Conservation (phyloP, 1,140 invertebrate genomes). For the Metaphire vulgaris region DNA sequence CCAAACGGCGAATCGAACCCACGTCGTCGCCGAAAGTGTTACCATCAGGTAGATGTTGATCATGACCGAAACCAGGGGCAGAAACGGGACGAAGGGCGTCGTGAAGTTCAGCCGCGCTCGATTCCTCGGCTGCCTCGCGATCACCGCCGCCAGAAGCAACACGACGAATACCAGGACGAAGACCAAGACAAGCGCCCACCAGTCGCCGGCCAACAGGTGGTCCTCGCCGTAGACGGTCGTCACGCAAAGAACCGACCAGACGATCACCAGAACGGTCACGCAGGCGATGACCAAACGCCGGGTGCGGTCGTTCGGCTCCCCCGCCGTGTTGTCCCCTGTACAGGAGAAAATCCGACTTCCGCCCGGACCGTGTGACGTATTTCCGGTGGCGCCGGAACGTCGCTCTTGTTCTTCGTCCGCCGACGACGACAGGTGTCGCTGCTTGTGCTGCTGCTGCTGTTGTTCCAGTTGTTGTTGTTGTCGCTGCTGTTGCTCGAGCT, state of each 20-base stretch:
- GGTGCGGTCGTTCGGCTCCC: not conserved
- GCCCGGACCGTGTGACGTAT: conserved; percentile 20
- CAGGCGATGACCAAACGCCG: conserved; percentile 4
- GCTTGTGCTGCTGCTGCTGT: not conserved
- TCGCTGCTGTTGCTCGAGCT: too few species aligned
- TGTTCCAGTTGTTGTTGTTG: not conserved
- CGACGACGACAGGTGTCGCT: too few species aligned
- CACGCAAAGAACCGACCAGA: conserved; percentile 20
- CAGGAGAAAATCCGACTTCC: not conserved
- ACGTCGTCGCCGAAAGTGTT: conserved; percentile 40
- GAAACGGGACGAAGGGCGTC: conserved; percentile 45
- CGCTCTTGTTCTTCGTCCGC: too few species aligned
- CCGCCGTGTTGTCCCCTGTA: not conserved
- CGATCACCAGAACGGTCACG: conserved; percentile 1
- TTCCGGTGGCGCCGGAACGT: too few species aligned
- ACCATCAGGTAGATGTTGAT: conserved; percentile 45
- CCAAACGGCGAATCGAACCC: conserved; percentile 48
- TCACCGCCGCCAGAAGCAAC: conserved; percentile 35
- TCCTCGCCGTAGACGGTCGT: conserved; percentile 14
- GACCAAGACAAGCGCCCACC: conserved; percentile 26
- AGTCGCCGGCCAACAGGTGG: conserved; percentile 4
- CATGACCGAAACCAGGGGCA: conserved; percentile 42
- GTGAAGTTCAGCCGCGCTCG: conserved; percentile 39
- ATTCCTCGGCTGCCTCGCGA: conserved; percentile 44
- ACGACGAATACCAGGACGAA: conserved; percentile 35